phyloP scores from a whole-genome alignment of 2,888 invertebrate species.

The Miltochrista miniata region DNA sequence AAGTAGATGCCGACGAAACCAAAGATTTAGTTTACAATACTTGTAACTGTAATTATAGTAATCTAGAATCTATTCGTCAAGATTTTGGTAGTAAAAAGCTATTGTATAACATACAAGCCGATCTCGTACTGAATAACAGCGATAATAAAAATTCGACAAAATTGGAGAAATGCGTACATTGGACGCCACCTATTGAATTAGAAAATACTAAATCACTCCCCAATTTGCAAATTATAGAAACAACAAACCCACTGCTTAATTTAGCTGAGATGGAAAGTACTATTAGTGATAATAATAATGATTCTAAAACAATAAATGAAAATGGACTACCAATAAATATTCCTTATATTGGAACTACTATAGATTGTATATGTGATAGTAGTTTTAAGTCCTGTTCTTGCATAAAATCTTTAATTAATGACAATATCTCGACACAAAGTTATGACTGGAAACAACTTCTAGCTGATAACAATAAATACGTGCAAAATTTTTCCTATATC shows the following conservation, averaged over 20 bases:
- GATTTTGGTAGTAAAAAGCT: constrained; percentile 21
- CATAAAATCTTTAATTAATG: constrained; percentile 49
- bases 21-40: constrained; percentile 19
- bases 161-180: background rate
- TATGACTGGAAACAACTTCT: constrained; percentile 49
- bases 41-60: constrained; percentile 34
- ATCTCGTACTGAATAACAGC: constrained; percentile 4
- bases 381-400: constrained; percentile 54
- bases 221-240: background rate
- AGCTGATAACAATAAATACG: constrained; percentile 24
- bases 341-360: constrained; percentile 60
- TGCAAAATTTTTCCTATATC: constrained; percentile 53
- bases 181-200: background rate
- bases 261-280: background rate
- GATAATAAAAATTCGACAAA: background rate
- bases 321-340: background rate
- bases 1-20: background rate
- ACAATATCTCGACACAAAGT: constrained; percentile 43
- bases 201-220: constrained; percentile 6
- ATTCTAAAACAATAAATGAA: background rate
- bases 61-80: constrained; percentile 7
- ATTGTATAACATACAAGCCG: constrained; percentile 29
- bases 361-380: constrained; percentile 58
- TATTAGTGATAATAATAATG: background rate
- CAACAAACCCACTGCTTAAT: constrained; percentile 6